Percentiles rank a stretch among this genome's conserved stretches.
Conservation (phyloP, 2,113 vertebrate species). For the Colossoma macropomum region DNA sequence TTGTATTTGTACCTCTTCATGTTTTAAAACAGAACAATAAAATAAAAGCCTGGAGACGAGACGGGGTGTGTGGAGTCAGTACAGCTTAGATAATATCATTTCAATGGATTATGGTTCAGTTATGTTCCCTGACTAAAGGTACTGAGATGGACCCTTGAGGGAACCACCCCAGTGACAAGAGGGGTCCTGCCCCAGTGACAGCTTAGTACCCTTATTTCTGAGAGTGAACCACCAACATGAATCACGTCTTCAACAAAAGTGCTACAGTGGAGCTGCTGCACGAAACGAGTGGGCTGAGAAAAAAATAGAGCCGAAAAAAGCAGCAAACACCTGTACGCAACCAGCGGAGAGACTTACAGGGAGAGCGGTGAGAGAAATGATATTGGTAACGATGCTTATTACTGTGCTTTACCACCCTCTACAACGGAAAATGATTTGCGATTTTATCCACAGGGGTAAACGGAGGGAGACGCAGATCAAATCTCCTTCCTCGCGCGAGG, state of each 20-base stretch:
- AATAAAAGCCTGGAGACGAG: too few relatives aligned
- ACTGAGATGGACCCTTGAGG: too few relatives aligned
- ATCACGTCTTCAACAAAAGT: not conserved
- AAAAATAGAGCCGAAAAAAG: not conserved
- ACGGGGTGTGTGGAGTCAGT: too few relatives aligned
- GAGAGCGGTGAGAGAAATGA: slow-evolving; percentile 32
- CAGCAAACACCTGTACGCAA: slow-evolving; percentile 11
- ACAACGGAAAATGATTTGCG: slow-evolving; percentile 25
- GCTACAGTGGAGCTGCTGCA: not conserved
- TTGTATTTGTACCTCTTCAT: too few relatives aligned
- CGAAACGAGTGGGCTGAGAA: too few relatives aligned
- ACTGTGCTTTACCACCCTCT: slow-evolving; percentile 28
- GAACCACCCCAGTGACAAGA: too few relatives aligned
- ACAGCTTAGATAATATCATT: too few relatives aligned
- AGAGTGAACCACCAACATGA: not conserved
- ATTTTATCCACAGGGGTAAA: slow-evolving; percentile 17
- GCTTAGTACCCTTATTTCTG: too few relatives aligned
- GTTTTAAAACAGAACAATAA: too few relatives aligned
- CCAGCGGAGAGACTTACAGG: not conserved
- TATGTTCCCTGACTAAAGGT: too few relatives aligned
- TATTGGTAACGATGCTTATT: slow-evolving; percentile 21
- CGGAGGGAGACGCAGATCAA: slow-evolving; percentile 1
- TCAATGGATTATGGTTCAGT: too few relatives aligned
- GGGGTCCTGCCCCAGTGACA: too few relatives aligned
- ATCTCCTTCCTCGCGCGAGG: not conserved